These are phyloP conservation scores for Nothoprocta perdicaria DNA, from an alignment of 2,113 vertebrate species.

Conservation along the genomic window DNA sequence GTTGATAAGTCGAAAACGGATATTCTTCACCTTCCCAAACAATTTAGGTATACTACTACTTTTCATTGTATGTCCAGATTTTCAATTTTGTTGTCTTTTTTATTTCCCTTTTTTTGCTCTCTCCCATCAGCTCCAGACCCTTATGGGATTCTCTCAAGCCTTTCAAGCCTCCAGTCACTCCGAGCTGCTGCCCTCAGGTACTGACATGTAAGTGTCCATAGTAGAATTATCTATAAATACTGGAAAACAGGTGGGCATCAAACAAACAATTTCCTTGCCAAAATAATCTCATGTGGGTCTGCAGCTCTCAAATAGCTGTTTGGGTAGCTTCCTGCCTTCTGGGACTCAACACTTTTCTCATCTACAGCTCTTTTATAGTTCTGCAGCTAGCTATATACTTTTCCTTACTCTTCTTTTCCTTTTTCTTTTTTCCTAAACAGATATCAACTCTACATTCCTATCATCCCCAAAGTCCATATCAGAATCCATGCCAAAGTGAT, in stretches of 20 bases:
- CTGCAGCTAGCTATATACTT: fast-evolving
- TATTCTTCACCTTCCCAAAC: neutral
- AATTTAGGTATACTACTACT: fast-evolving
- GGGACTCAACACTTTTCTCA: neutral
- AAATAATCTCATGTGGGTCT: neutral
- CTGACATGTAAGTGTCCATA: neutral
- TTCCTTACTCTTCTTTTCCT: neutral
- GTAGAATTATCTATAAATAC: neutral
- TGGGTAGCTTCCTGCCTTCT: neutral
- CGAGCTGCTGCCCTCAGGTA: neutral
- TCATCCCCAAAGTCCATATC: neutral
- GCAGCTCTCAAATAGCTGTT: neutral
- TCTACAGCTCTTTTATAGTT: neutral
- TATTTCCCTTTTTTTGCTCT: neutral
- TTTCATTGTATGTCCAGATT: neutral
- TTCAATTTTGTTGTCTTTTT: neutral
- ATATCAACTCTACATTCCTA: neutral
- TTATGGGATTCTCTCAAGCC: neutral
- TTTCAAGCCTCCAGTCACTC: neutral
- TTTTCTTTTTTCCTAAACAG: fast-evolving
- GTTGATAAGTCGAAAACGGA: neutral
- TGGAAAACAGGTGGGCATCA: neutral
- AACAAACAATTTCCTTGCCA: neutral
- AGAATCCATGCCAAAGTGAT: slow-evolving; percentile 4
- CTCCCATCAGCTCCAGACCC: neutral